Conservation (phyloP, 1,140 invertebrate species). For the Macrotrachela quadricornifera region DNA sequence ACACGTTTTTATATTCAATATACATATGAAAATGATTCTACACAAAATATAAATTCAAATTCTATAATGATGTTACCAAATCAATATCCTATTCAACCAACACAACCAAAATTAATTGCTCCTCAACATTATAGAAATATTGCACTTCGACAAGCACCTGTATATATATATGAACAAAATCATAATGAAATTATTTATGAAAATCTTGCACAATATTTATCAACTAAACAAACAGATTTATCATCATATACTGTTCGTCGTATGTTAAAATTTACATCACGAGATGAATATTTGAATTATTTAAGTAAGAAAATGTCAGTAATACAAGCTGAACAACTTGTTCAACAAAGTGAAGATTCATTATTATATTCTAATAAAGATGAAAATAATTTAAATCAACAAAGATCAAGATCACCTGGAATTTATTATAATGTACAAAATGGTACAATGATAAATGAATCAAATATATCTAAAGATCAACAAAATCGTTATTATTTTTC, state of each 20-base stretch:
- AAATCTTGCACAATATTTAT: conserved; percentile 8
- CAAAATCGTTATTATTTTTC: no score
- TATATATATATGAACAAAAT: conserved; percentile 6
- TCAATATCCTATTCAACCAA: background rate
- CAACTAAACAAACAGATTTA: background rate
- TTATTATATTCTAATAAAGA: no score
- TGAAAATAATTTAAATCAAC: no score
- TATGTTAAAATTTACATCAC: conserved; percentile 1
- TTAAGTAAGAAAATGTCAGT: background rate
- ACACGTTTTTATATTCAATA: conserved; percentile 8
- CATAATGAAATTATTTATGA: conserved; percentile 1
- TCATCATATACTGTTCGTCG: conserved; percentile 6
- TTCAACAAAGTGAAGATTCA: no score
- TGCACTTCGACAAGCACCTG: background rate
- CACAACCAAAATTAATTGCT: background rate
- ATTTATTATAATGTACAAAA: no score
- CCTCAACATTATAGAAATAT: background rate
- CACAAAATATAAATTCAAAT: background rate
- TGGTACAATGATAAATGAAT: no score
- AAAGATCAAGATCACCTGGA: no score
- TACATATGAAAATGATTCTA: background rate
- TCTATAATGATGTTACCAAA: conserved; percentile 5
- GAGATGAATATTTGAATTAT: conserved; percentile 2
- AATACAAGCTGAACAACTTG: no score
- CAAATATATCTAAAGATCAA: no score